phyloP scores from a whole-genome alignment of 2,888 invertebrate genomes.

The Mongoloraphidia duomilia region DNA sequence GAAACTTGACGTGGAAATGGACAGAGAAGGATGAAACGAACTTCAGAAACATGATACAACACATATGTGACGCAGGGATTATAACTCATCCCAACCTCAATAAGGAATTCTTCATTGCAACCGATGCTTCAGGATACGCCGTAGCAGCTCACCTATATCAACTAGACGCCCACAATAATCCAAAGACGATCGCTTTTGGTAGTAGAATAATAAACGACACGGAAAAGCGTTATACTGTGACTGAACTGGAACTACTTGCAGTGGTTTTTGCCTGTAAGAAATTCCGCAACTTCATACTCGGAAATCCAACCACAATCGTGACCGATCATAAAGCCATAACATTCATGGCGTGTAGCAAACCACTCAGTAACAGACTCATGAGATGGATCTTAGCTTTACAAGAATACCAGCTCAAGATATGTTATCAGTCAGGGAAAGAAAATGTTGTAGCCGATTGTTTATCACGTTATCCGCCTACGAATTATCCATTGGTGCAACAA shows the following conservation, averaged over 20 bases:
- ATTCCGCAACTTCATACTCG: conserved; percentile 4
- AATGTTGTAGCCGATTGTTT: conserved; percentile 9
- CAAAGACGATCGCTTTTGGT: neutral
- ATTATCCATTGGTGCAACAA: no score
- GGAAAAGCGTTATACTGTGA: conserved; percentile 6
- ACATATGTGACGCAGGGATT: no score
- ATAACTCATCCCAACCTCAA: neutral
- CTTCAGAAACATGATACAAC: no score
- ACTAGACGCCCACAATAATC: neutral
- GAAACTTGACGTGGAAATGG: no score
- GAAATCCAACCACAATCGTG: conserved; percentile 3
- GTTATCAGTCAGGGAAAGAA: conserved; percentile 6
- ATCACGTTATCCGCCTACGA: conserved; percentile 4
- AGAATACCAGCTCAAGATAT: conserved; percentile 7
- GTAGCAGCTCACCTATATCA: neutral
- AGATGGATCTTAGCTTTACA: conserved; percentile 9
- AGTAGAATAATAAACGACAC: neutral
- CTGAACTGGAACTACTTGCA: conserved; percentile 8
- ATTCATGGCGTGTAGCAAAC: conserved; percentile 7
- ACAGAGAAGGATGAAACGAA: no score
- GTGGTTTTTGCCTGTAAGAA: conserved; percentile 7
- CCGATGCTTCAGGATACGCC: neutral
- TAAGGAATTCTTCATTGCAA: neutral
- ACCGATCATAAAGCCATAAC: conserved; percentile 10
- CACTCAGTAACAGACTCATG: conserved; percentile 7